Evolutionary conservation across 2,113 vertebrate genomes (phyloP).

Genomic region (Laterallus jamaicensis): DNA sequence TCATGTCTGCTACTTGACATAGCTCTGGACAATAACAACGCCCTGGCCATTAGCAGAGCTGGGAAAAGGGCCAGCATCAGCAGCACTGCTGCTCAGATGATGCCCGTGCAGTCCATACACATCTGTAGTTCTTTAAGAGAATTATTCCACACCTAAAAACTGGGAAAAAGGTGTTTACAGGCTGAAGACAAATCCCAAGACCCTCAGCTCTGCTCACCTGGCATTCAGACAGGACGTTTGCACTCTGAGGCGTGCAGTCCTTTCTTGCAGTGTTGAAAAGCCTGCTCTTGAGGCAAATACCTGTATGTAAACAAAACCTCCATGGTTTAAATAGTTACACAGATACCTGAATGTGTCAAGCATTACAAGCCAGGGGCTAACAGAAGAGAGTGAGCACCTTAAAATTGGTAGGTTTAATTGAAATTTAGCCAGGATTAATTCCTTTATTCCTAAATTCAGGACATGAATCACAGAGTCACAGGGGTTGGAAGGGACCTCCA

Average conservation of each 20-base stretch:
- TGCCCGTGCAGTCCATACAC: not conserved
- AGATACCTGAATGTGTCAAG: not conserved
- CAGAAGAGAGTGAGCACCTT: not conserved
- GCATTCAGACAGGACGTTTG: not conserved
- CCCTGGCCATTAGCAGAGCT: not conserved
- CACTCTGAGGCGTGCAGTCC: not conserved
- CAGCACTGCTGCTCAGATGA: not conserved
- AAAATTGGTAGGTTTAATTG: not conserved
- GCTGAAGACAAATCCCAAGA: not conserved
- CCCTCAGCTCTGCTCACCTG: not conserved
- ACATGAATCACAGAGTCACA: not conserved
- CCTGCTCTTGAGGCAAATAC: not conserved
- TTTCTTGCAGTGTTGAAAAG: not conserved
- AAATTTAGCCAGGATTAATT: not conserved
- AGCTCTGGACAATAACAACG: not conserved
- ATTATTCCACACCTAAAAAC: not conserved
- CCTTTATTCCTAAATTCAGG: not conserved
- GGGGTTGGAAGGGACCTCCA: too few species aligned
- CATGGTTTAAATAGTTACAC: fast-evolving
- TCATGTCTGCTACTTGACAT: not conserved
- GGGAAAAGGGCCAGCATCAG: not conserved
- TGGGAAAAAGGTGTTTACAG: not conserved
- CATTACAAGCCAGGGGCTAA: not conserved
- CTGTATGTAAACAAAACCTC: fast-evolving
- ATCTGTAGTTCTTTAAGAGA: not conserved